These are phyloP conservation scores for Ptiloglossa arizonensis DNA, from an alignment of 1,140 invertebrate genomes.

Conservation along the genomic window DNA sequence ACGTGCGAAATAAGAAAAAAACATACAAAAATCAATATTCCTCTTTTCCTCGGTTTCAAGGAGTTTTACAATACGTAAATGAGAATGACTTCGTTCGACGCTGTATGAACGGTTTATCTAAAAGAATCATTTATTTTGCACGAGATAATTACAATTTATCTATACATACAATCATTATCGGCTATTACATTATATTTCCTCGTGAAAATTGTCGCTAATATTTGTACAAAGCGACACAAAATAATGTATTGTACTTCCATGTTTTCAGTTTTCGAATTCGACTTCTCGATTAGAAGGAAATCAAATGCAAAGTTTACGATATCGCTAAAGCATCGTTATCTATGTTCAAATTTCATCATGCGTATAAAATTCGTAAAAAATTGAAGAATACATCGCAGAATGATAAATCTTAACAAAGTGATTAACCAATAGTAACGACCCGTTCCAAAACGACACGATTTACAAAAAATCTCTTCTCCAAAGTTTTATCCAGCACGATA, in stretches of 20 bases:
- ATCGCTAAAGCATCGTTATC: neutral
- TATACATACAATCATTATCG: neutral
- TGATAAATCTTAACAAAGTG: neutral
- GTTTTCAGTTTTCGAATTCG: neutral
- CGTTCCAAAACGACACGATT: neutral
- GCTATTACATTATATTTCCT: neutral
- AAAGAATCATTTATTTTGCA: slow-evolving; percentile 1
- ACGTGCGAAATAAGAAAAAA: too few species aligned
- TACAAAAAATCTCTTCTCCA: neutral
- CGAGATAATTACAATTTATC: neutral
- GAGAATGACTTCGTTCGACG: neutral
- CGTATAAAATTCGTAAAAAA: neutral
- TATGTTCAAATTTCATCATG: neutral
- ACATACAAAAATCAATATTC: too few species aligned
- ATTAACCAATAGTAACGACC: neutral
- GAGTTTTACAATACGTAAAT: neutral
- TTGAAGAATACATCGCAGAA: neutral
- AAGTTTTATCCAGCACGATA: too few species aligned
- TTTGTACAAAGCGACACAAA: neutral
- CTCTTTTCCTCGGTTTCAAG: too few species aligned
- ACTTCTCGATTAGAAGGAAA: neutral
- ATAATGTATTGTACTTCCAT: neutral
- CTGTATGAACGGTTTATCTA: too few species aligned
- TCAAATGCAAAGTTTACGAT: neutral
- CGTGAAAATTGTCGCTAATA: neutral